phyloP scores from a whole-genome alignment of 2,113 vertebrate species.

The Dasypus novemcinctus region DNA sequence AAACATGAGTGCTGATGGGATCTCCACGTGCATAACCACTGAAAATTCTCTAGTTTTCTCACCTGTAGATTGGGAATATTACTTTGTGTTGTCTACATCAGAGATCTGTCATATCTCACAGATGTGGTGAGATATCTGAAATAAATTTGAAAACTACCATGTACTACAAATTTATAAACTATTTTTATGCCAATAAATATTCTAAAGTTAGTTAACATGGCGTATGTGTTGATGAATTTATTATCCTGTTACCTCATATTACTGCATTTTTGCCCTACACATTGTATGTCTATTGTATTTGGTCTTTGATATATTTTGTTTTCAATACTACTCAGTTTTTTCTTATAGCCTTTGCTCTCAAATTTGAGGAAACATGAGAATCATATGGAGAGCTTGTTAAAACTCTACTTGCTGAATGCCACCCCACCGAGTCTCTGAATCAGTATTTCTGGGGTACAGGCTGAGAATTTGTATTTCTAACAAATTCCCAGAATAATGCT shows the following conservation, averaged over 20 bases:
- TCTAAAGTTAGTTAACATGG: neutral
- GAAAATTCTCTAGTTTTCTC: neutral
- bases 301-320: neutral
- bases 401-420: too few species aligned
- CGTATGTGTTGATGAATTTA: neutral
- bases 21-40: neutral
- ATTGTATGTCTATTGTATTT: neutral
- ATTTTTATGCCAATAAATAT: neutral
- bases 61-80: neutral
- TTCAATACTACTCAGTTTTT: neutral
- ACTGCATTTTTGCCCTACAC: neutral
- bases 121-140: neutral
- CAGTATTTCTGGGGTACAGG: neutral
- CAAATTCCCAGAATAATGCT: neutral
- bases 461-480: neutral
- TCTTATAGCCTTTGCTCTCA: neutral
- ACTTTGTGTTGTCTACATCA: neutral
- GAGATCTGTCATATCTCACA: neutral
- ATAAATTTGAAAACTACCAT: neutral
- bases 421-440: neutral
- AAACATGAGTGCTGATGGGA: neutral
- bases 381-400: too few species aligned
- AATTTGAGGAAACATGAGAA: neutral
- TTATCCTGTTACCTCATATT: neutral
- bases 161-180: neutral